Percentiles rank a stretch among this genome's conserved stretches.
Conservation (phyloP, 2,113 vertebrate genomes). For the Tursiops truncatus region DNA sequence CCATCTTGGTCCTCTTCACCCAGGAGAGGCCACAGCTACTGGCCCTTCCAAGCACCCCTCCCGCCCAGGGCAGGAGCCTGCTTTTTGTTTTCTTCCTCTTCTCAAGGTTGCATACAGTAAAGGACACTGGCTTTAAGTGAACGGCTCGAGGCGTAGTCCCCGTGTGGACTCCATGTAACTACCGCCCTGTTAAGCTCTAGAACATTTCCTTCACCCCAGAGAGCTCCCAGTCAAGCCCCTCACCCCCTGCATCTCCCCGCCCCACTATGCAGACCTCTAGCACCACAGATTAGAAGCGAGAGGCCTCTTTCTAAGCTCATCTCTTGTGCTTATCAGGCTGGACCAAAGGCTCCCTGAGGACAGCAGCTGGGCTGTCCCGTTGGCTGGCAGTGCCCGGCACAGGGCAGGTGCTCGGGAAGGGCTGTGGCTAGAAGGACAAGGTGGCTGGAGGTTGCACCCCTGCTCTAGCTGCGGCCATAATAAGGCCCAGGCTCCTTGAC, state of each 20-base stretch:
- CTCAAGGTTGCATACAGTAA: not conserved
- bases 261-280: not conserved
- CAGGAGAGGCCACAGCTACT: not conserved
- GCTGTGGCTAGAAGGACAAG: not conserved
- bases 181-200: not conserved
- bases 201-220: not conserved
- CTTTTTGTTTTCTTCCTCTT: not conserved
- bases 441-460: not conserved
- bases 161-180: fast-evolving
- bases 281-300: not conserved
- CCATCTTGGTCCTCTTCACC: not conserved
- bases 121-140: not conserved
- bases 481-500: not conserved
- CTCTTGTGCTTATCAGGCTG: not conserved
- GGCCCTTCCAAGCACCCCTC: not conserved
- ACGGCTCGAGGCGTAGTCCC: fast-evolving
- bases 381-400: not conserved
- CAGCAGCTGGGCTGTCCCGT: not conserved
- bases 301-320: not conserved
- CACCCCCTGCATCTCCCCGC: not conserved
- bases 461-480: too few relatives aligned
- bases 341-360: not conserved
- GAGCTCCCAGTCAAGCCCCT: not conserved
- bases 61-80: not conserved
- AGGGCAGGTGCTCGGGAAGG: not conserved